Percentiles rank a stretch among this genome's conserved stretches.
phyloP scores from a whole-genome alignment of 2,113 vertebrate genomes.

The Ameiurus melas region DNA sequence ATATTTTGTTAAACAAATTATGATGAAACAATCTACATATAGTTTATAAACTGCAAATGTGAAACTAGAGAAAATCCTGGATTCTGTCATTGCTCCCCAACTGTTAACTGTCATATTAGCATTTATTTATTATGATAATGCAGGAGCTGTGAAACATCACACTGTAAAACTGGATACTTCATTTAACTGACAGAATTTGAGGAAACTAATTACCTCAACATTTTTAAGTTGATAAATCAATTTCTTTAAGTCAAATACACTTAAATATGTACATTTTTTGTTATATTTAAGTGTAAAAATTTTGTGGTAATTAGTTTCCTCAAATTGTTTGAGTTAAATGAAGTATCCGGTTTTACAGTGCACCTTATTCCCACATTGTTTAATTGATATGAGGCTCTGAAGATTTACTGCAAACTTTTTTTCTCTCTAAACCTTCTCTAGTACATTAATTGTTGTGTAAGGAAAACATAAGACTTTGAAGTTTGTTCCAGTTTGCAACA shows the following conservation, averaged over 20 bases:
- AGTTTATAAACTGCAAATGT: background rate
- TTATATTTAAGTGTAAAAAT: too few species aligned
- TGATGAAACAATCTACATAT: background rate
- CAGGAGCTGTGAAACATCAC: background rate
- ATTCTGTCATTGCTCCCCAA: background rate
- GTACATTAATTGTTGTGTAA: background rate
- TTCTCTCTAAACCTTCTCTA: background rate
- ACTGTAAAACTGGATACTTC: too few species aligned
- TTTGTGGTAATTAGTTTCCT: too few species aligned
- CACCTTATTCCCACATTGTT: background rate
- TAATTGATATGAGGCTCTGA: background rate
- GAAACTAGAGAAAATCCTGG: background rate
- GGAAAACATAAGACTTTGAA: background rate
- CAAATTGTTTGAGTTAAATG: too few species aligned
- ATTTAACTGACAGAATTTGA: too few species aligned
- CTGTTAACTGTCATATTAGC: background rate
- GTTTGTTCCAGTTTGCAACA: background rate
- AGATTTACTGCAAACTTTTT: background rate
- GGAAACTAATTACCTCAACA: too few species aligned
- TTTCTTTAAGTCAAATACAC: too few species aligned
- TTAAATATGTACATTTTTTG: too few species aligned
- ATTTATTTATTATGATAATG: background rate
- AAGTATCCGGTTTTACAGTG: too few species aligned
- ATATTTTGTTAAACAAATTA: background rate
- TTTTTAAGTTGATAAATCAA: too few species aligned